Base-by-base conservation (phyloP, 2,888 invertebrate species). In the Leptinotarsa haldemani region DNA sequence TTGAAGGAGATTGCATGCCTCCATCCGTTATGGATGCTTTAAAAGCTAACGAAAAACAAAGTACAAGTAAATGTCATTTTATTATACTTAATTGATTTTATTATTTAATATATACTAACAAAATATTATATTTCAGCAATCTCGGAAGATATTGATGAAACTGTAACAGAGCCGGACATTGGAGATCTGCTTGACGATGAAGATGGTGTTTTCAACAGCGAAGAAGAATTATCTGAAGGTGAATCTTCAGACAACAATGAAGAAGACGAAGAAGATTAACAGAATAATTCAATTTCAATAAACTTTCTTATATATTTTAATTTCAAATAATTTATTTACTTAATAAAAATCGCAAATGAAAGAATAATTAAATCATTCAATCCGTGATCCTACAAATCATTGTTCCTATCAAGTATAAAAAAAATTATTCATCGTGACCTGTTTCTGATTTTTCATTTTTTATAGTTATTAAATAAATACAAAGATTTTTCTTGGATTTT, bases 1-100 rank as follows among this genome's bases (percentile, higher is more conserved):
- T 73, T 64, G 75, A 70, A 15, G 73, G 74, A 48, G 48, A 48
- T 48, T 48, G 15, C 15, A 48, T 48, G 48, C 48, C 48, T 15
- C 15, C 48, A 15, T 48, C 48, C 15, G 48, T 48, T 48, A 48
- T 48, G 48, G 15, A 48, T 15, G 48, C 48, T 15, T 48, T 48
- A 48, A 48, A 48, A 48, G 48, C 48, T 15, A 48, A 16, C 48
- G 48, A 48, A 48, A 12, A 48, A 48, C 48, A 48, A 48, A 48
- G 15, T 48, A 48, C 48, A 48, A 16, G 48, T 48, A 48, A 48
- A 48, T 48, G 48, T 48, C 48, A 48, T 25, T 48, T 48, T 13
- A 48, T 48, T 48, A 48, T 48, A 48, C 15, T 48, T 48, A 12
- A 48, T 48, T 48, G 48, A 48, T 48, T 48, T 16, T 12, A 48